A percentile compares a stretch with the other conserved stretches of the same genome.
Conservation (phyloP, 2,797 vertebrate species). For the Premnoplex brunnescens region DNA sequence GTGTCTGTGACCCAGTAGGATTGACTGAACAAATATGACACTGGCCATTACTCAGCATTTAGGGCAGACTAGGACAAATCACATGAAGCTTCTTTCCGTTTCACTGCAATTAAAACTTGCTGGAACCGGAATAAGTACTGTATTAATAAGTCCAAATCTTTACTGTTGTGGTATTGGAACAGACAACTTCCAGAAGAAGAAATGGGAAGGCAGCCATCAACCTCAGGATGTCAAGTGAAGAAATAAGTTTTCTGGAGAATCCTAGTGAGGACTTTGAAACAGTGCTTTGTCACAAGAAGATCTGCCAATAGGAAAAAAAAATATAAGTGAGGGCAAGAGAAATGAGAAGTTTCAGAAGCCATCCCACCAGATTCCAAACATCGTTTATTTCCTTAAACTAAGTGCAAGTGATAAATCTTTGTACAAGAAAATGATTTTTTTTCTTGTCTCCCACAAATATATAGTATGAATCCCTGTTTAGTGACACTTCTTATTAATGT, state of each 20-base stretch:
- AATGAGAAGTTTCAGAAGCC: not conserved
- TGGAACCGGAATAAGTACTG: not conserved
- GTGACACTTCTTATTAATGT: not conserved
- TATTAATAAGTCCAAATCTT: slow-evolving; percentile 11
- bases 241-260: slow-evolving; percentile 18
- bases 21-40: not conserved
- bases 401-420: not conserved
- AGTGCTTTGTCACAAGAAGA: not conserved
- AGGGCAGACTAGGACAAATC: slow-evolving; percentile 11
- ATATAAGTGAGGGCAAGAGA: not conserved
- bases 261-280: not conserved
- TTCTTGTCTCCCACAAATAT: not conserved
- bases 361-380: not conserved
- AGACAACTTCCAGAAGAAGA: slow-evolving; percentile 35
- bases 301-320: not conserved
- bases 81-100: not conserved
- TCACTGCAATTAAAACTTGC: slow-evolving; percentile 14
- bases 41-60: not conserved
- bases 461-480: not conserved
- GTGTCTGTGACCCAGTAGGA: not conserved
- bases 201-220: slow-evolving; percentile 46
- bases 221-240: slow-evolving; percentile 15
- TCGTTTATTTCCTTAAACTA: not conserved
- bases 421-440: not conserved
- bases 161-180: slow-evolving; percentile 41